Conservation (phyloP, 2,888 invertebrate species). For the Folsomia manolachei region DNA sequence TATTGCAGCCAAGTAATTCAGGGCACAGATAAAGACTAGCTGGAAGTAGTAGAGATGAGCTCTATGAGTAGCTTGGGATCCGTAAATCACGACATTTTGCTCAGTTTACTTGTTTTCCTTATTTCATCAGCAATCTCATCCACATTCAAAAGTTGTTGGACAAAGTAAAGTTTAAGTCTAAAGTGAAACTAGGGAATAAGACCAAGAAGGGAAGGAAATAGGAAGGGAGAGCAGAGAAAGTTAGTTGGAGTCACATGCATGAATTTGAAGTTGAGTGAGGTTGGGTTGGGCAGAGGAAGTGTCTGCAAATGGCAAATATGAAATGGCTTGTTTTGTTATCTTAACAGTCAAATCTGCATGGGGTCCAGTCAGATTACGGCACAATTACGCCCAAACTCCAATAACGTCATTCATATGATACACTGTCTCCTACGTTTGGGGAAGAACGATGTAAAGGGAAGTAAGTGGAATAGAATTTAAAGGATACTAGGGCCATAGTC, state of each 20-base stretch:
- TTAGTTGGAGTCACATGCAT: too few species aligned
- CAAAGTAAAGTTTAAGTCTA: neutral
- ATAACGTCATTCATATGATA: neutral
- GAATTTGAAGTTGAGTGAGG: too few species aligned
- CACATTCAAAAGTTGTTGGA: neutral
- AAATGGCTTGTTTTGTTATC: conserved; percentile 17
- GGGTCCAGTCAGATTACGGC: neutral
- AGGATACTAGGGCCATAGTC: too few species aligned
- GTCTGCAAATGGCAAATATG: conserved; percentile 23
- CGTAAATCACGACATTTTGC: too few species aligned
- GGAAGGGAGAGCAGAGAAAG: too few species aligned
- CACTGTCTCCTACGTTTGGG: too few species aligned
- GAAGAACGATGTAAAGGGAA: neutral
- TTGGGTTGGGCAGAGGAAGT: neutral
- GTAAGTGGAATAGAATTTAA: neutral
- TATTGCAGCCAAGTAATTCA: too few species aligned
- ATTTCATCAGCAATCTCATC: neutral
- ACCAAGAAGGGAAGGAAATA: neutral
- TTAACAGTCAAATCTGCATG: conserved; percentile 11
- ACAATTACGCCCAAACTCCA: conserved; percentile 5
- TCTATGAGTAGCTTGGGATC: too few species aligned
- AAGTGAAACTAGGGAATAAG: neutral
- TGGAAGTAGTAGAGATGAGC: too few species aligned
- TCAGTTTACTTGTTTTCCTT: neutral
- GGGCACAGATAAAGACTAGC: neutral